Conservation (phyloP, 2,797 vertebrate species). For the Distichodus sexfasciatus region DNA sequence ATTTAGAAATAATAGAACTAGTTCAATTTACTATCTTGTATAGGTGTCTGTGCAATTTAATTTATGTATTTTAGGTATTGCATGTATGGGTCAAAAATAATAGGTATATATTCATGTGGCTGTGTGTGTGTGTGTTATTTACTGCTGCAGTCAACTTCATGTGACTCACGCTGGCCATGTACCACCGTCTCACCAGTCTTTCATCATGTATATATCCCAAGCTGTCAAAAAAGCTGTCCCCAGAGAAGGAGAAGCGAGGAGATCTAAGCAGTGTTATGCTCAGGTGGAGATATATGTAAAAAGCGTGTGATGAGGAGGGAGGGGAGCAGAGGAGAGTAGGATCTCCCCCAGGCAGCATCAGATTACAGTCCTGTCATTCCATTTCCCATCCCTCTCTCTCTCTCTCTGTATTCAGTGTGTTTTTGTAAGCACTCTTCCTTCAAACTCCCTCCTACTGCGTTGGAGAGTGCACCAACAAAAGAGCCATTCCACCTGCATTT, state of each 20-base stretch:
- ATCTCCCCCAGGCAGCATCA: conserved; percentile 37
- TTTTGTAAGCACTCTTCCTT: conserved; percentile 3
- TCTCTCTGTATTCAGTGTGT: not conserved
- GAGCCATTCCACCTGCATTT: conserved; percentile 15
- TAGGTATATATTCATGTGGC: conserved; percentile 6
- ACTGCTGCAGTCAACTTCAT: conserved; percentile 12
- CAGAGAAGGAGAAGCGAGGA: conserved; percentile 5
- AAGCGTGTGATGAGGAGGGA: conserved; percentile 9
- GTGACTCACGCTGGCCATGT: not conserved
- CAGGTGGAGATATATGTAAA: conserved; percentile 13
- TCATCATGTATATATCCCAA: not conserved
- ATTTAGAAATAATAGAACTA: too few species aligned
- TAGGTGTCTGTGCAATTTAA: too few species aligned
- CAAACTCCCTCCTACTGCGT: not conserved
- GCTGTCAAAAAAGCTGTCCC: conserved; percentile 15
- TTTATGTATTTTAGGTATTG: not conserved
- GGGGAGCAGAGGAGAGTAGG: conserved; percentile 16
- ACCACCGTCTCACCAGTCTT: not conserved
- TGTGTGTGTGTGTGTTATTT: conserved; percentile 32
- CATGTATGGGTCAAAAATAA: too few species aligned
- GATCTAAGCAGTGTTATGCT: not conserved
- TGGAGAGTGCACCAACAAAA: not conserved
- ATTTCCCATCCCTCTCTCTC: not conserved
- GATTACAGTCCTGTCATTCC: conserved; percentile 11
- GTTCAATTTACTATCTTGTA: too few species aligned